Evolutionary conservation across 2,113 vertebrate species (phyloP), one percentile per base, ranked within the genome.

Genomic region (Hoplias malabaricus): DNA sequence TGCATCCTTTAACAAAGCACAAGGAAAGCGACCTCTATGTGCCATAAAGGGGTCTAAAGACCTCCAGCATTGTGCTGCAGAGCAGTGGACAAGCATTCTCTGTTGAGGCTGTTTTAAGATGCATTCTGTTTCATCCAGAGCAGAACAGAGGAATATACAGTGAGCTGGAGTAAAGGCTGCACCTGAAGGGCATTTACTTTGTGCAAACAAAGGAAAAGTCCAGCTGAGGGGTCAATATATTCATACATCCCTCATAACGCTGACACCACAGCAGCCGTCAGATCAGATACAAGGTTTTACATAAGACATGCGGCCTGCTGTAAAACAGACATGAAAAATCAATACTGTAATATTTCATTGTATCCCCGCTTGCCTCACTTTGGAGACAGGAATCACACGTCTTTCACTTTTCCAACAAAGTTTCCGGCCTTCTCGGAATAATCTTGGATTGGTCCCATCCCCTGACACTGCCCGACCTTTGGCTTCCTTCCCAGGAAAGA

Each of bases 401-500:
- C 75, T 84, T 77, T 82, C 78, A 23, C 40, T 81, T 80, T 75
- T 40, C 54, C 50, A 57, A 66, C 42, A 62, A 50, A 85, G 84
- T 84, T 80, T 87, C 83, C 89, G 87, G 84, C 59, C 61, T 88
- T 88, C 86, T 81, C 48, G 43, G 84, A 87, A 84, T 77, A 16
- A 29, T 27, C 70, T 72, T 69, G 73, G 65, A 66, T 73, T 46
- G 73, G 42, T 56, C 46, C 38, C 59, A 69, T 62, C 61, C 56
- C 54, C 80, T 82, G 68, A 82, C 70, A 78, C 50, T 69, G 36
- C 69, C 53, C 81, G 83, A 84, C 78, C 66, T 48, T n/a, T 63
- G 59, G 29, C 84, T 88, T 91, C 88, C 88, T 91, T 90, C 86
- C 82, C 86, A 84, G 87, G 85, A 89, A 80, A 80, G 76, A 78